A percentile compares a stretch with the other conserved stretches of the same genome.
phyloP scores from a whole-genome alignment of 2,888 invertebrate genomes.

The Mythimna vitellina region DNA sequence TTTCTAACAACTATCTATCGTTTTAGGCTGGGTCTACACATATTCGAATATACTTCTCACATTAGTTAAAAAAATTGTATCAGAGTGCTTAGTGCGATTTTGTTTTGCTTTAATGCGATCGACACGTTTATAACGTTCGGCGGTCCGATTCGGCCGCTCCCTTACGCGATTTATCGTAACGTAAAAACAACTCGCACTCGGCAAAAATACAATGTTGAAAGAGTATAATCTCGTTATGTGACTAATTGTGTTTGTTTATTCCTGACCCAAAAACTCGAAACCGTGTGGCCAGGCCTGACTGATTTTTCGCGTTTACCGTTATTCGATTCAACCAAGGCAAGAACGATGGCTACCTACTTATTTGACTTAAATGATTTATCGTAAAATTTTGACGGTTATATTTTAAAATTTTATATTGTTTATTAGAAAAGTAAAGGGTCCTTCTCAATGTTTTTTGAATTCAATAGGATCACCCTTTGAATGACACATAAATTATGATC shows the following conservation, averaged over 20 bases:
- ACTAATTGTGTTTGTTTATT: constrained; percentile 20
- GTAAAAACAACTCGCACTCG: no score
- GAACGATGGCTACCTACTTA: constrained; percentile 42
- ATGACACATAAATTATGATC: neutral
- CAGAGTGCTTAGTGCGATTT: neutral
- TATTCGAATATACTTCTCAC: constrained; percentile 16
- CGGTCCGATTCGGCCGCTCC: no score
- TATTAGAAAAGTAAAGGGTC: constrained; percentile 18
- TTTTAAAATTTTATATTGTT: constrained; percentile 36
- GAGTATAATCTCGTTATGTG: constrained; percentile 4
- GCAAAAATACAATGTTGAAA: constrained; percentile 7
- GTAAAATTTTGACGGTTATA: constrained; percentile 35
- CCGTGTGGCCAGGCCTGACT: constrained; percentile 35
- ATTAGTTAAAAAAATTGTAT: constrained; percentile 13
- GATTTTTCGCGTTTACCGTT: constrained; percentile 41
- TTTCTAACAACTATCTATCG: constrained; percentile 33
- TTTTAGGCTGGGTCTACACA: constrained; percentile 34
- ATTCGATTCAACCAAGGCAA: constrained; percentile 69
- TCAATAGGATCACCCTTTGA: neutral
- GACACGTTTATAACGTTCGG: no score
- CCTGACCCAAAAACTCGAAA: constrained; percentile 17
- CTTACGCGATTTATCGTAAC: no score
- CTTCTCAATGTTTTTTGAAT: neutral
- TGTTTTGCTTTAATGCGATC: no score
- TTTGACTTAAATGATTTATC: constrained; percentile 48